Percentiles rank a stretch among this genome's conserved stretches.
phyloP scores from a whole-genome alignment of 2,113 vertebrate species.

The Pseudopodoces humilis region DNA sequence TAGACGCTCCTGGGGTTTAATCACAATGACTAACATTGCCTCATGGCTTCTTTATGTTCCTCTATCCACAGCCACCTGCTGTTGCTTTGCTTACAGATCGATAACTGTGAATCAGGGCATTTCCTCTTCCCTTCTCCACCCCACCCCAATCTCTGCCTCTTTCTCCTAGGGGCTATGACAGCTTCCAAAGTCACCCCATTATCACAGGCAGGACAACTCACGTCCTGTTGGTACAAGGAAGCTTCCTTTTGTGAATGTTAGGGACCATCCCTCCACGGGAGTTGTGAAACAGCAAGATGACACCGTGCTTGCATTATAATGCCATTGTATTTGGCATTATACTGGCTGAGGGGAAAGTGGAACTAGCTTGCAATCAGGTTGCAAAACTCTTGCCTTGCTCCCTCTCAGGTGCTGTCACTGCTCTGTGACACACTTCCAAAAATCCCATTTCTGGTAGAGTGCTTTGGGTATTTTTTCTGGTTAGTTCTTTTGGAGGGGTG shows the following conservation, averaged over 20 bases:
- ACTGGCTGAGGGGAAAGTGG: neutral
- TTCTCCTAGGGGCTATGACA: neutral
- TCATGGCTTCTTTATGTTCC: slow-evolving; percentile 23
- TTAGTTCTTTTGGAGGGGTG: neutral
- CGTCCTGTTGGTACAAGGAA: neutral
- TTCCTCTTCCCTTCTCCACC: neutral
- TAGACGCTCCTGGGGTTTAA: slow-evolving; percentile 6
- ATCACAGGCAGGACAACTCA: neutral
- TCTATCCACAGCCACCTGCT: slow-evolving; percentile 29
- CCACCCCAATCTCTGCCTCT: neutral
- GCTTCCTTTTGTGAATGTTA: neutral
- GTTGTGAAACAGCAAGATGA: slow-evolving; percentile 16
- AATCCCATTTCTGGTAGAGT: neutral
- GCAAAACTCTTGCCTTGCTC: neutral
- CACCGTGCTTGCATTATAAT: neutral
- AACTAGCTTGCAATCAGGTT: neutral
- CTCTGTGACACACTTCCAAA: neutral
- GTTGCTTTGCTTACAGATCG: neutral
- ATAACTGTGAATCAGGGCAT: neutral
- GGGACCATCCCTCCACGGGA: neutral
- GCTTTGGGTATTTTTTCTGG: neutral
- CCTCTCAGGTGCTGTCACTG: accelerated
- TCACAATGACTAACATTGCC: neutral
- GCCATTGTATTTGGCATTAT: neutral
- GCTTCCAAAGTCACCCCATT: neutral